Percentiles rank a stretch among this genome's conserved stretches.
phyloP scores from a whole-genome alignment of 2,797 vertebrate species.

The Enteromius fasciolatus region DNA sequence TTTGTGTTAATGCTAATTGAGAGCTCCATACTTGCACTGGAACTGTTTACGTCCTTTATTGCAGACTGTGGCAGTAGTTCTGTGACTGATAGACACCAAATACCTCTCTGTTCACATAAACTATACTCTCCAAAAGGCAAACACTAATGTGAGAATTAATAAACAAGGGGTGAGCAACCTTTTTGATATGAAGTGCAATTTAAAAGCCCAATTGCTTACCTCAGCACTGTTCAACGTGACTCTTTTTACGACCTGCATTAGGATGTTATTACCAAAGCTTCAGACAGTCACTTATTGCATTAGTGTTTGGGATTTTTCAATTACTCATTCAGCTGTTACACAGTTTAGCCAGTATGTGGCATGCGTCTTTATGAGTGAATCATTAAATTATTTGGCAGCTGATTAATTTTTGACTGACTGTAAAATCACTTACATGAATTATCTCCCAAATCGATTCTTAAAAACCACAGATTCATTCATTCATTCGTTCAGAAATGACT shows the following conservation, averaged over 20 bases:
- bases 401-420: not conserved
- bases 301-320: too few relatives aligned
- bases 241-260: not conserved
- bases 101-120: not conserved
- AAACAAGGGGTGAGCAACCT: not conserved
- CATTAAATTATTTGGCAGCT: not conserved
- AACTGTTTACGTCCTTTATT: constrained; percentile 18
- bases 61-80: not conserved
- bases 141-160: not conserved
- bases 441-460: not conserved
- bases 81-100: constrained; percentile 18
- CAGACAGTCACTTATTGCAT: not conserved
- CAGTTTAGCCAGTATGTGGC: not conserved
- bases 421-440: not conserved
- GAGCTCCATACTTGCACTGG: constrained; percentile 5
- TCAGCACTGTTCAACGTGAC: not conserved
- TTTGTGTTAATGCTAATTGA: constrained; percentile 4
- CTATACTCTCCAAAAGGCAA: not conserved
- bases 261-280: not conserved
- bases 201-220: not conserved
- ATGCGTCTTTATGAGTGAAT: not conserved
- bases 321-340: not conserved
- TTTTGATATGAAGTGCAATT: not conserved
- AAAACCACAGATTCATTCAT: not conserved
- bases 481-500: not conserved